Evolutionary conservation across 2,797 vertebrate species (phyloP).

Genomic region (Chaetodon trifasciatus): DNA sequence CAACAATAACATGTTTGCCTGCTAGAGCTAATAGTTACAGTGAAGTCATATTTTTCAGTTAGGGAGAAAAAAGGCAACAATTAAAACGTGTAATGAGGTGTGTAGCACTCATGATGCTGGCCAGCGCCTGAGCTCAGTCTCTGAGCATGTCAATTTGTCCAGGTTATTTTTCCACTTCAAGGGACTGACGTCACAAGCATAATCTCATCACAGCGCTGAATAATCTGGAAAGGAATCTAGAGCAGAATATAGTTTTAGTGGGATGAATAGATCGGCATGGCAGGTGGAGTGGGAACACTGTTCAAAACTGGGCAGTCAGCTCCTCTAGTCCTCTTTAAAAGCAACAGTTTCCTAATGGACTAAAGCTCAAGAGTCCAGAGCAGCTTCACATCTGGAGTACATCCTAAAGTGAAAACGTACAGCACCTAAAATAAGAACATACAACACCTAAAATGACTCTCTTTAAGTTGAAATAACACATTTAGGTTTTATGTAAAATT

Average conservation of each 20-base stretch:
- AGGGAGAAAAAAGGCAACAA: neutral
- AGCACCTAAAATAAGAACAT: too few relatives aligned
- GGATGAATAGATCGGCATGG: neutral
- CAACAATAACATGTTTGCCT: constrained; percentile 5
- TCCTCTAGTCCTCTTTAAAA: constrained; percentile 4
- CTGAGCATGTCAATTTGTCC: neutral
- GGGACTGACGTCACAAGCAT: neutral
- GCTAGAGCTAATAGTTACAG: neutral
- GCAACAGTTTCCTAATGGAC: neutral
- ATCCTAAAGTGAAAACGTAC: neutral
- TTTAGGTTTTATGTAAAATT: neutral
- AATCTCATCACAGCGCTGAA: neutral
- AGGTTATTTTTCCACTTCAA: neutral
- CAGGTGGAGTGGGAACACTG: neutral
- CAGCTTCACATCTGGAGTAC: neutral
- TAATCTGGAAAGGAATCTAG: neutral
- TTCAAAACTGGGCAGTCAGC: constrained; percentile 15
- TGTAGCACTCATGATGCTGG: neutral
- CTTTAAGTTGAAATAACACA: too few relatives aligned
- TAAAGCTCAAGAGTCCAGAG: neutral
- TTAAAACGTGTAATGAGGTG: neutral
- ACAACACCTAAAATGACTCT: too few relatives aligned
- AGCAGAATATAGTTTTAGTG: neutral
- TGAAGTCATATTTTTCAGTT: constrained; percentile 2
- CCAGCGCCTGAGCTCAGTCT: neutral